These are phyloP conservation scores for Malurus splendens DNA, from an alignment of 2,797 vertebrate genomes.

Conservation along the genomic window DNA sequence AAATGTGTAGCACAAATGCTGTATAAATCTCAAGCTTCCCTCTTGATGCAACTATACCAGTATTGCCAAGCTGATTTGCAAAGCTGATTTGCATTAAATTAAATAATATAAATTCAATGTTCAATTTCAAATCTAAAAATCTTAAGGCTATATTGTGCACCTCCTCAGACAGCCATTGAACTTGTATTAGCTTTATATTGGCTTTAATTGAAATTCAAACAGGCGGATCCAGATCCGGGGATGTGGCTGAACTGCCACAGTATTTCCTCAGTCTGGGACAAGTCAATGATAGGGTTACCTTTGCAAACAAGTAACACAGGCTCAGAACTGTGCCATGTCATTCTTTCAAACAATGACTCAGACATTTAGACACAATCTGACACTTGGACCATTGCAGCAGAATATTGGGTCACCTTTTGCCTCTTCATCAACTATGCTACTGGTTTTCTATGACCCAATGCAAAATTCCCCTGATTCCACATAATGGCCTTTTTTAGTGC, in stretches of 20 bases:
- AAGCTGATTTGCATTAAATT: not conserved
- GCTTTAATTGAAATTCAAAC: not conserved
- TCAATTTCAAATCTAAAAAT: not conserved
- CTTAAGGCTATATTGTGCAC: not conserved
- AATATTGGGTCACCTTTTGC: not conserved
- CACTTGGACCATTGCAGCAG: rapidly evolving
- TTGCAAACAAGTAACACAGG: not conserved
- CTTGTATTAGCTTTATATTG: not conserved
- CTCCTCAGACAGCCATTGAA: not conserved
- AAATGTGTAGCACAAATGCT: not conserved
- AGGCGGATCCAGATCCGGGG: not conserved
- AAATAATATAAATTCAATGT: not conserved
- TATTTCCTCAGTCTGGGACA: not conserved
- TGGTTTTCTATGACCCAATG: not conserved
- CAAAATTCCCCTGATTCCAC: not conserved
- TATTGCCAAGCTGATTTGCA: not conserved
- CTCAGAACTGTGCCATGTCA: not conserved
- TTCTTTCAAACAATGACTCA: not conserved
- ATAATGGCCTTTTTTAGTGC: not conserved
- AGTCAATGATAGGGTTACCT: not conserved
- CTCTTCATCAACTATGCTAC: not conserved
- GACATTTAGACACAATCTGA: not conserved
- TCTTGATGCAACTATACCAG: not conserved
- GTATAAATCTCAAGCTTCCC: not conserved
- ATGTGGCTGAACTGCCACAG: not conserved